phyloP scores from a whole-genome alignment of 2,888 invertebrate species.

The Opisthograptis luteolata region DNA sequence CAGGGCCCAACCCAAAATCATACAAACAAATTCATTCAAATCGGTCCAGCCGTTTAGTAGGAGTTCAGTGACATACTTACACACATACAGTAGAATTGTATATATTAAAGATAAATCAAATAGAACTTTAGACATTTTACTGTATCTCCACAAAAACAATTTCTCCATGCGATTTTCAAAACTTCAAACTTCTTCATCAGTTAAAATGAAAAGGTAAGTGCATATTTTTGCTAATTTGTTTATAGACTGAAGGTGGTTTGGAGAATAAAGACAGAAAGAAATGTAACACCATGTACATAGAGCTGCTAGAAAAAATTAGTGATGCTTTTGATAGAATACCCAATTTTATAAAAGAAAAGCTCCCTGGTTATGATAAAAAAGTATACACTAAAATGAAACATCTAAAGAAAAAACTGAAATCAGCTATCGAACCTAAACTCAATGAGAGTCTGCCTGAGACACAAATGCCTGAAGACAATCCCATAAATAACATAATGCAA shows the following conservation, averaged over 20 bases:
- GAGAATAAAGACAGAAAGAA: constrained; percentile 51
- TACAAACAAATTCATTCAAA: too few relatives aligned
- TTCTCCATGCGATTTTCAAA: too few relatives aligned
- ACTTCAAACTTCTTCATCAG: too few relatives aligned
- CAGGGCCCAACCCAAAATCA: too few relatives aligned
- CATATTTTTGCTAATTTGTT: constrained; percentile 15
- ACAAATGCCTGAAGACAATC: constrained; percentile 34
- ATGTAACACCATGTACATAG: constrained; percentile 82
- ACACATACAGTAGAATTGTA: too few relatives aligned
- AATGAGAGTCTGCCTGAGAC: constrained; percentile 50
- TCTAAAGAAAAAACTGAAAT: constrained; percentile 84
- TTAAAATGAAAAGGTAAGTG: too few relatives aligned
- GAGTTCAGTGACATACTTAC: too few relatives aligned
- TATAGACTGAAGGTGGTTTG: constrained; percentile 43
- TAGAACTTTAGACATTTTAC: too few relatives aligned
- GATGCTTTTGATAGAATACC: constrained; percentile 87
- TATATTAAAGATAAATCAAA: too few relatives aligned
- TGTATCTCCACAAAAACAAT: too few relatives aligned
- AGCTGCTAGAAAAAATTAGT: constrained; percentile 86
- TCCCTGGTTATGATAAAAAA: constrained; percentile 84
- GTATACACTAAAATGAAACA: constrained; percentile 84
- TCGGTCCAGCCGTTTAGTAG: too few relatives aligned
- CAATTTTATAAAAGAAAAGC: constrained; percentile 82
- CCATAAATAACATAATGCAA: constrained; percentile 40
- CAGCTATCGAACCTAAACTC: constrained; percentile 65